Percentiles rank a stretch among this genome's conserved stretches.
Evolutionary conservation across 2,797 vertebrate genomes (phyloP).

Genomic region (Sebastes dallii): DNA sequence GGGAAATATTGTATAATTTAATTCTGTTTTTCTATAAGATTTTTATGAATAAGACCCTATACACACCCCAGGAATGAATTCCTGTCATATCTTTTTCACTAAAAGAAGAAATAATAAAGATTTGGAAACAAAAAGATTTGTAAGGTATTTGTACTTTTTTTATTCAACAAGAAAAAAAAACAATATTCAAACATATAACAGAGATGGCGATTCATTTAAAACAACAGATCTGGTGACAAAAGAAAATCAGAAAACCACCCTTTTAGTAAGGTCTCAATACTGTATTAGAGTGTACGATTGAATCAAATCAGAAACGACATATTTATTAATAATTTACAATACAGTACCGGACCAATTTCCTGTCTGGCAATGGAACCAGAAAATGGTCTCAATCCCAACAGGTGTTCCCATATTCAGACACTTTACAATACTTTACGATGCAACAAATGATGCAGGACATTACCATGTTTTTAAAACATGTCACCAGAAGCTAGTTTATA

Average conservation of each 20-base stretch:
- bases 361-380: background rate
- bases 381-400: background rate
- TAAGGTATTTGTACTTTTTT: background rate
- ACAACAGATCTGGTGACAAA: background rate
- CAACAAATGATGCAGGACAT: background rate
- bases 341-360: background rate
- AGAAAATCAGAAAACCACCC: background rate
- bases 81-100: background rate
- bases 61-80: background rate
- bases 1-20: no score
- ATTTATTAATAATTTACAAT: background rate
- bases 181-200: slow-evolving; percentile 12
- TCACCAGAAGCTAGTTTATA: background rate
- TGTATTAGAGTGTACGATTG: background rate
- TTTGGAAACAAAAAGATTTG: background rate
- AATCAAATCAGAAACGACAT: background rate
- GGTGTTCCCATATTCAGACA: slow-evolving; percentile 1
- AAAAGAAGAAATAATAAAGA: background rate
- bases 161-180: slow-evolving; percentile 18
- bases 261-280: background rate
- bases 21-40: background rate
- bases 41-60: background rate
- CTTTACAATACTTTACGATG: background rate
- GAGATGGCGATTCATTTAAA: background rate
- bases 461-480: background rate